Base-by-base conservation (phyloP, 37 sponge, comb jelly and placozoan genomes). In the Chondrosia reniformis region DNA sequence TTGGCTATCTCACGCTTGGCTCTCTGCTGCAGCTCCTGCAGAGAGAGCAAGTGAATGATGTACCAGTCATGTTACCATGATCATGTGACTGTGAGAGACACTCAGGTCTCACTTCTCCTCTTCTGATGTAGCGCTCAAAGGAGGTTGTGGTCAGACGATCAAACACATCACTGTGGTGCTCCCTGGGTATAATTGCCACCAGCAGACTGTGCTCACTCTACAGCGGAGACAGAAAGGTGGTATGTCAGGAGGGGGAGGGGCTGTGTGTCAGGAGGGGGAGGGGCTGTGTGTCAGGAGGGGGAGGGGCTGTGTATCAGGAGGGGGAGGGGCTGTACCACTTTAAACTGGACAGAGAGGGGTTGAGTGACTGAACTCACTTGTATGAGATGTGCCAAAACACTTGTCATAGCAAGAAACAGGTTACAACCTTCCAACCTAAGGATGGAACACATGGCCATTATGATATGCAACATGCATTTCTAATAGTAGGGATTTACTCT, bases 151-250 rank as follows among this genome's bases (percentile, higher is more conserved):
- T 76, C 44, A 96, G 80, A 30, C 73, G 38, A 28, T 83, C 84
- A 59, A 94, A 85, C 45, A 91, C 88, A 8, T 77, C 77, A 0
- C 38, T 31, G 36, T 88, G 92, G 74, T 91, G 89, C 13, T 46
- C 40, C 1, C 0, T 43, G 15, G 97, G 89, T 7, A 96, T 75
- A 65, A 96, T 81, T 40, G 69, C 67, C 74, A 49, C 56, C 97
- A 93, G 93, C 54, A 96, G 76, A 2, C 49, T 43, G 38, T 67
- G 74, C 67, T 96, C 97, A 59, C 86, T 82, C 91, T 96, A 58
- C 41, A 44, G 8, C 32, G 39, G 27, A 49, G 30, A 19, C 1
- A 30, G 22, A n/a, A 37, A 31, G 34, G 36, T 10, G 52, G 52
- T 10, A 19, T 10, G 52, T 10, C 10, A 15, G 52, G 15, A 49